Evolutionary conservation across 2,113 vertebrate species (phyloP), one percentile per base, ranked within the genome.

Genomic region (Macroglossus sobrinus): DNA sequence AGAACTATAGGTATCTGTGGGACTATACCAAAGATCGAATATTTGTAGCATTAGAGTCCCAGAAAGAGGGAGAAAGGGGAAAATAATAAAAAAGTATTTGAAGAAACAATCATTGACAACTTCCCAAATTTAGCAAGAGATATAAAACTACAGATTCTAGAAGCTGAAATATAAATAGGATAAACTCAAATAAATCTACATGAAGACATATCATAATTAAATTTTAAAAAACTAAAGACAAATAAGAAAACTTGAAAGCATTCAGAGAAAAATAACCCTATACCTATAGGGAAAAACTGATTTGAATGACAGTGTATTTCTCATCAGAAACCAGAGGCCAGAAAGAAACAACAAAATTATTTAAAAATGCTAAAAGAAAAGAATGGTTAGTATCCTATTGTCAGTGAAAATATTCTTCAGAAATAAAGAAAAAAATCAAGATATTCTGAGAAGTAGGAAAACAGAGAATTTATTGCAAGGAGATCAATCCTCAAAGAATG

Each of bases 351-450:
- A 45, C 55, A 88, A 84, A 61, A 89, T 50, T 38, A 63, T 63
- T 92, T 84, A 72, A 79, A 79, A 57, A 9, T 71, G 14, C 22
- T 55, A 30, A 85, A 95, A 85, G 57, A 40, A 94, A 92, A 79
- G 38, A 84, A 91, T 64, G 15, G 28, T 78, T 61, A 92, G 38
- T 33, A 72, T 89, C 12, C 21, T 57, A 71, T n/a, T 84, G 63
- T 28, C 72, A 82, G 61, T 69, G 66, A 94, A 92, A 84, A 89
- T 84, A 81, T 55, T 66, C 53, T 94, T 81, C 76, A 89, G 40
- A 38, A 94, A 89, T 47, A 12, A 87, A 45, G 28, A 40, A 30
- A 10, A 10, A 66, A 72, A 50, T 93, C 13, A 74, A 90, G 30
- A 45, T 21, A 68, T 53, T 68, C n/a, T 84, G 75, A 84, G 55